Evolutionary conservation across 2,797 vertebrate species (phyloP), one percentile per base, ranked within the genome.

Genomic region (Gymnoscopelus microlampas): DNA sequence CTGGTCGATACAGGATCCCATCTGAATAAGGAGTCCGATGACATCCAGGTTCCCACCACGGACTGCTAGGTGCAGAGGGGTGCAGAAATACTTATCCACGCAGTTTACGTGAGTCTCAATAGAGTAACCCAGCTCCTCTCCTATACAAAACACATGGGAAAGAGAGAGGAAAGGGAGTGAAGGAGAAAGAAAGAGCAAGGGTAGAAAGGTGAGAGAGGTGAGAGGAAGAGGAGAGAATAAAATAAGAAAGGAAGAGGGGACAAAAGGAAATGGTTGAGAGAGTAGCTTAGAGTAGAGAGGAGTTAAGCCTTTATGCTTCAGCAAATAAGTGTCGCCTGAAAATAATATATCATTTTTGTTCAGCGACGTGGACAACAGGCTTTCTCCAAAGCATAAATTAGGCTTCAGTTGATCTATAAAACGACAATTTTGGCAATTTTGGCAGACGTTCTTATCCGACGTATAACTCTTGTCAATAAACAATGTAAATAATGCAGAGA

Each of bases 21-120:
- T 92, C 66, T 91, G 90, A 66, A 96, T 93, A 68, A 94, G 96
- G 81, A 95, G 92, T 87, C 94, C 93, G 80, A 96, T 96, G 85
- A 95, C 92, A 63, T 95, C 95, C 0, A 95, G 81, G 78, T 95
- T 94, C 0, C 95, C 95, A 53, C 94, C 95, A 44, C 94, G 95
- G 23, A 96, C 95, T 0, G 95, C 95, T 76, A 95, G 69, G 81
- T 96, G 95, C 53, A 96, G 93, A 1, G 95, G 94, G 64, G 92
- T 95, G 66, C 87, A 87, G 68, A 89, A 94, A 51, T 89, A 92
- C 65, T 94, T 94, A 80, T 95, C 95, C 71, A 94, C 92, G 59
- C 93, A 96, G 84, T 96, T 96, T 14, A 96, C 92, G 14, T 95
- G 94, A 14, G 10, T 71, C 68, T 93, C 78, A 70, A 91, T 82